Conservation (phyloP, 2,797 vertebrate genomes). For the Parauchenoglanis ngamensis region DNA sequence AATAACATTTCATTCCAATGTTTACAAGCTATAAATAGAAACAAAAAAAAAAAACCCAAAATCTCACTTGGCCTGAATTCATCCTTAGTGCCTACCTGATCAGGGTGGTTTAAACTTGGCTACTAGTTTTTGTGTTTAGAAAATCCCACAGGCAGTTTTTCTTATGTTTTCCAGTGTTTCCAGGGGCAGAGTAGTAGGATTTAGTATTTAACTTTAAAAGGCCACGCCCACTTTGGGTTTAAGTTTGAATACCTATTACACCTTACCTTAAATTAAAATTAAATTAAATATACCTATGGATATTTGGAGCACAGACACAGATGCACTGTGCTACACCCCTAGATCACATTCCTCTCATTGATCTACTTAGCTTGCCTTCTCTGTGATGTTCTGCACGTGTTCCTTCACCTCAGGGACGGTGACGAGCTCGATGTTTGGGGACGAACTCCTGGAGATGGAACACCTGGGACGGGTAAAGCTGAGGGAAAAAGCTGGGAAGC, state of each 20-base stretch:
- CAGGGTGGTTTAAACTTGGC: background rate
- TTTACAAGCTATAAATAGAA: no score
- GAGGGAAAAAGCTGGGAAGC: slow-evolving; percentile 79
- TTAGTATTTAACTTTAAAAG: background rate
- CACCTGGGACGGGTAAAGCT: slow-evolving; percentile 72
- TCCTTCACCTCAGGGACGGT: slow-evolving; percentile 89
- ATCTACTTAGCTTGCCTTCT: slow-evolving; percentile 93
- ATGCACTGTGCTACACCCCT: background rate
- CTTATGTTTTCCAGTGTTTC: background rate
- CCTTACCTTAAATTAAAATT: no score
- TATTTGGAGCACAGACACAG: background rate
- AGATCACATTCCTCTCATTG: background rate
- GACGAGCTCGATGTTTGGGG: slow-evolving; percentile 85
- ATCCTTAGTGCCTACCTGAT: background rate
- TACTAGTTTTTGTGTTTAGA: background rate
- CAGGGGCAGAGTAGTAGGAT: background rate
- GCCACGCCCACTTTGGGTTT: background rate
- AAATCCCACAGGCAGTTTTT: background rate
- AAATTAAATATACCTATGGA: background rate
- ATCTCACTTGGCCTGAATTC: background rate
- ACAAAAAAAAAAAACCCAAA: no score
- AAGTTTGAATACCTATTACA: background rate
- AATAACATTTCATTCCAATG: background rate
- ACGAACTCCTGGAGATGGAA: slow-evolving; percentile 72
- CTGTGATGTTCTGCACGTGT: slow-evolving; percentile 88